Base-by-base conservation (phyloP, 1,140 invertebrate genomes). In the Panagrolaimus sp. region DNA sequence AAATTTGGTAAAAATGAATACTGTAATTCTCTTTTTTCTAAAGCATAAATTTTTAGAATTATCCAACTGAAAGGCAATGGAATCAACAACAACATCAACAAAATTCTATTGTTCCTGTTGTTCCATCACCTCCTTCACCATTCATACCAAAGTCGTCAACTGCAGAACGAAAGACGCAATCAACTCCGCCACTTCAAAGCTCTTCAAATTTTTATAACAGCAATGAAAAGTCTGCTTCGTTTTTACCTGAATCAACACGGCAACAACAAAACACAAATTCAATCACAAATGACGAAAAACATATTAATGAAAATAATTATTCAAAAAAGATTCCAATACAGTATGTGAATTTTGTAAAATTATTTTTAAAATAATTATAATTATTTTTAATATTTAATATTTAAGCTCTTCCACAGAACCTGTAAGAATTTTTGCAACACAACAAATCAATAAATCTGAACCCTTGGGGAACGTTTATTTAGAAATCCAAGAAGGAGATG, bases 401-500 rank as follows among this genome's bases (percentile, higher is more conserved):
- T 58, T 21, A 12, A 58, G 52, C 8, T 58, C 52, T 21, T 58
- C 52, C 21, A 28, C 52, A 21, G 52, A 70, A 38, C 68, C 43
- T 28, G 44, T 44, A 17, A 12, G 38, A 21, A 15, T 46, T 24
- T 14, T 21, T 43, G 38, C 58, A 38, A 70, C 43, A 24, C 62
- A 70, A 67, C 62, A 67, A 24, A 24, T 70, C 14, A 52, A 70
- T n/a, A 65, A 68, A 44, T 24, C 52, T 26, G 52, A 58, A 58
- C 14, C 58, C 10, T 43, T 24, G 24, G 68, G 58, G 10, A 45
- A 43, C 28, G 63, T 70, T 47, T 21, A 21, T 21, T 32, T 70
- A 28, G 68, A 70, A 43, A 70, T 70, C 21, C 72, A 75, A 67
- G 91, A 94, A 71, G 91, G 94, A 84, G 91, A 93, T 17, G 63